These are phyloP conservation scores for Semnornis frantzii DNA, from an alignment of 2,113 vertebrate genomes.

Conservation along the genomic window DNA sequence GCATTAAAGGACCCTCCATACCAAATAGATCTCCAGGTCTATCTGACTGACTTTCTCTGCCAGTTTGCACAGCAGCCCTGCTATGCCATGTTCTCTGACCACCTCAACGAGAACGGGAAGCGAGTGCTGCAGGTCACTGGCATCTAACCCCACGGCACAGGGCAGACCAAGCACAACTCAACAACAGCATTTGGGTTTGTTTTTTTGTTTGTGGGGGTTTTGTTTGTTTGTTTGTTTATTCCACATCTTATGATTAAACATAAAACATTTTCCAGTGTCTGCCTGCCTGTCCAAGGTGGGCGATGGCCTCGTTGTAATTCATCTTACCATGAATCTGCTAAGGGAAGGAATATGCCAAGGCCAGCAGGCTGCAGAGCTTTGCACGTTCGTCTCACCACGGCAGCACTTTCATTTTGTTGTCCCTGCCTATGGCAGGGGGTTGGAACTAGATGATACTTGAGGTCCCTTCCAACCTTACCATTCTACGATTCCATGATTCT, in stretches of 20 bases:
- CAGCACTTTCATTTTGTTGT: conserved; percentile 64
- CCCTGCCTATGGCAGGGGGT: too few species aligned
- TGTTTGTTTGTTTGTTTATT: conserved; percentile 5
- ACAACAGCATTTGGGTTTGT: background rate
- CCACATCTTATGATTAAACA: conserved; percentile 62
- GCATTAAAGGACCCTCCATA: conserved; percentile 97
- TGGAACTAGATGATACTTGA: too few species aligned
- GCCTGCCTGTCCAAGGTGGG: conserved; percentile 38
- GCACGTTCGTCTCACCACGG: conserved; percentile 52
- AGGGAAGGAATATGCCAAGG: conserved; percentile 27
- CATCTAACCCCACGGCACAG: conserved; percentile 73
- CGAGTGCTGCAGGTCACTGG: conserved; percentile 92
- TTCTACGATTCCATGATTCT: too few species aligned
- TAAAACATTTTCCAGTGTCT: conserved; percentile 55
- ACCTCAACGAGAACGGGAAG: conserved; percentile 91
- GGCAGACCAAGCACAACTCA: background rate
- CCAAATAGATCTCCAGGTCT: conserved; percentile 95
- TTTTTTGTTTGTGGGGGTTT: background rate
- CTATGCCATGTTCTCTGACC: conserved; percentile 94
- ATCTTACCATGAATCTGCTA: conserved; percentile 15
- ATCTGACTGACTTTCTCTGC: conserved; percentile 95
- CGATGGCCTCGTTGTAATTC: background rate
- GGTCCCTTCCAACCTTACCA: too few species aligned
- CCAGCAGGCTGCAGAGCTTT: conserved; percentile 29
- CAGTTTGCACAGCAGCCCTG: conserved; percentile 98